Base-by-base conservation (phyloP, 1,140 invertebrate genomes). In the Lerema accius region DNA sequence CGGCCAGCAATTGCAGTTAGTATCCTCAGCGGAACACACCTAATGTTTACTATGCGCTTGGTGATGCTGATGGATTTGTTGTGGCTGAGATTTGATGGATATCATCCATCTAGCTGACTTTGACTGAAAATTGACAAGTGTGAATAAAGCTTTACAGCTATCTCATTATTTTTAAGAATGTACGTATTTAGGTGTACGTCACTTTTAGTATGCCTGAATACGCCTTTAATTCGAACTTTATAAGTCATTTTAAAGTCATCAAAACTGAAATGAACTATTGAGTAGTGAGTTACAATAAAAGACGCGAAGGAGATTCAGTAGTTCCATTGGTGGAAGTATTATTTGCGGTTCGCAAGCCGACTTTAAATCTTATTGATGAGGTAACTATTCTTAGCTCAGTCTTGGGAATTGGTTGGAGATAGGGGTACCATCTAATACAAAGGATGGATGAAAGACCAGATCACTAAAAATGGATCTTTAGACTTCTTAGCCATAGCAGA, bases 291-390 rank as follows among this genome's bases (percentile, higher is more conserved):
- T 16, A 35, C 13, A 35, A 14, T 10, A 32, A 48, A 10, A 35
- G 19, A 23, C 2, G n/a, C 28, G 15, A 37, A 4, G 17, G 19
- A 42, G n/a, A 14, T 13, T 26, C 19, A 40, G 2, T 15, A 16
- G 43, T 23, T 49, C 40, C 19, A 56, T 56, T 45, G 23, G 42
- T 45, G 43, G 40, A 45, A 28, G 23, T 19, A 56, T 56, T 56
- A 43, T 56, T 40, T 56, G 7, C 26, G 10, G 19, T 56, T 39
- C 23, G 53, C 40, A 23, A 45, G 7, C 14, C 53, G 40, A 42
- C 39, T 56, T 43, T 56, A 32, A 45, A 56, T 56, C 40, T 56
- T 56, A 56, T 53, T 56, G 53, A 56, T 56, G 53, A 56, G 53
- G 53, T 42, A 45, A 56, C 53, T 56, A 45, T 56, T 56, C 53